These are phyloP conservation scores for Leptinotarsa defecta DNA, from an alignment of 1,140 invertebrate species.

Conservation along the genomic window DNA sequence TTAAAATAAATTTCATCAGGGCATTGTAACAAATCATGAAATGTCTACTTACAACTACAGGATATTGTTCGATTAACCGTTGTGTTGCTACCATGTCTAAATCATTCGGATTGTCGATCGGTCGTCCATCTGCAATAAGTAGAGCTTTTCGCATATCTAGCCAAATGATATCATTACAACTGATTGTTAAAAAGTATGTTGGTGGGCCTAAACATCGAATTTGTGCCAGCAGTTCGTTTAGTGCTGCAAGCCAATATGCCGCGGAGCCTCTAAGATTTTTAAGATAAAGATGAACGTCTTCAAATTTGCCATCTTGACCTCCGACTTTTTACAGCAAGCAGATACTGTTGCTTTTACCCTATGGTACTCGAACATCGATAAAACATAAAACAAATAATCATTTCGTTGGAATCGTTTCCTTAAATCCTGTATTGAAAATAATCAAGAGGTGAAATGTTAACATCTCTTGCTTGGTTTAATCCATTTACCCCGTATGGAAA, in stretches of 20 bases:
- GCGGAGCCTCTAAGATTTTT: conserved; percentile 6
- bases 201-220: background rate
- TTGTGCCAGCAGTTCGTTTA: background rate
- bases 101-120: no score
- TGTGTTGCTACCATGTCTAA: no score
- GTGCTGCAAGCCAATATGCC: background rate
- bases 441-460: background rate
- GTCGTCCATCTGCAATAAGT: no score
- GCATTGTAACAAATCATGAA: no score
- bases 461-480: background rate
- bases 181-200: background rate
- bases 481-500: background rate
- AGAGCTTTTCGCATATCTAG: no score
- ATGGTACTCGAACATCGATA: background rate
- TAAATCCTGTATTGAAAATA: background rate
- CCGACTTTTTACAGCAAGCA: background rate
- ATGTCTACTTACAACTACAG: no score
- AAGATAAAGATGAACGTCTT: background rate
- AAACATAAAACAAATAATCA: background rate
- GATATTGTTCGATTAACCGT: no score
- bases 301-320: background rate
- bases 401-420: background rate
- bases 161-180: background rate
- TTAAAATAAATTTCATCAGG: no score
- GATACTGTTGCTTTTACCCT: background rate